Base-by-base conservation (phyloP, 2,888 invertebrate genomes). In the Drosophila melanosoma region DNA sequence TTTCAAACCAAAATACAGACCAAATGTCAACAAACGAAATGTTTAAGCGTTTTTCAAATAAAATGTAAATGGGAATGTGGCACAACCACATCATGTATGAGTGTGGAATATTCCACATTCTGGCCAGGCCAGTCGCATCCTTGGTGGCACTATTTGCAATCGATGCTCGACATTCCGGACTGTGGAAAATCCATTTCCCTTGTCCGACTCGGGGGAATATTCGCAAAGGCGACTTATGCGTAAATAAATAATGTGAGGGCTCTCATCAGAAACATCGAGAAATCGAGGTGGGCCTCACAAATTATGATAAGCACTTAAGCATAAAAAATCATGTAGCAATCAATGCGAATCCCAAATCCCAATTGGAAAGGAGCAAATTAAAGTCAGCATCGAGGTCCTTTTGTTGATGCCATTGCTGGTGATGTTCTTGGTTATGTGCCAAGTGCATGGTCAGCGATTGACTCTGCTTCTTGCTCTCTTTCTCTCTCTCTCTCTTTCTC, bases 301-400 rank as follows among this genome's bases (percentile, higher is more conserved):
- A 89, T 90, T 88, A 87, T 87, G 88, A 89, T 88, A 89, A 87
- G 88, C 88, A 85, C 81, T 85, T 89, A 76, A 79, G 77, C 62
- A 88, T 88, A 83, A 89, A 85, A 88, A 86, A 76, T 79, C 72
- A 78, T 78, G 76, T 76, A 63, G 76, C 79, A 87, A 88, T 87
- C 88, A 89, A 85, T 83, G 76, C 69, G 71, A 73, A 15, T 76
- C 57, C 60, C 73, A 62, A 72, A 35, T 69, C 81, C 81, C 79
- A 73, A 52, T 42, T 70, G 84, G 45, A 66, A 49, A 40, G 45
- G 63, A 38, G 54, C 67, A 78, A 75, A 71, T 65, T 70, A 76
- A 83, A 76, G 88, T 85, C 59, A 59, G 64, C 33, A 57, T 40
- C 49, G 52, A 71, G 49, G 52, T 52, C 45, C 10, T 42, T 42